These are phyloP conservation scores for Saguinus midas DNA, from an alignment of 2,113 vertebrate species.

Conservation along the genomic window DNA sequence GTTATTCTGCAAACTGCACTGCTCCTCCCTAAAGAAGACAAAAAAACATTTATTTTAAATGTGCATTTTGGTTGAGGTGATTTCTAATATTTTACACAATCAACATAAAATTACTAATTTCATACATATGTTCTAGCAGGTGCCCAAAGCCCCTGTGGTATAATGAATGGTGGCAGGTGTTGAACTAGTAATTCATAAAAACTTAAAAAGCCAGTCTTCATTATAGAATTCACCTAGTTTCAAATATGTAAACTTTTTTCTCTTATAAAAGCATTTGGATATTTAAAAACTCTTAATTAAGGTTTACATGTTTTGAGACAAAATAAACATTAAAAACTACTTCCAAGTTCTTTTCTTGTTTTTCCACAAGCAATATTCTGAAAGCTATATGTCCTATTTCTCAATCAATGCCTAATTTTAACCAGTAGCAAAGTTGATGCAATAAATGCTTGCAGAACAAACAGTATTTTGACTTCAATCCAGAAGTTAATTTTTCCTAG, in stretches of 20 bases:
- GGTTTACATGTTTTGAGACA: background rate
- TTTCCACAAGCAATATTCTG: background rate
- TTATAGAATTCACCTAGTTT: background rate
- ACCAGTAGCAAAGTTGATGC: background rate
- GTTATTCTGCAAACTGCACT: background rate
- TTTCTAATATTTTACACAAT: background rate
- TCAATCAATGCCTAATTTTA: background rate
- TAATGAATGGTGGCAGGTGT: background rate
- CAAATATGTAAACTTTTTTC: background rate
- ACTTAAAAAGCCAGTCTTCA: background rate
- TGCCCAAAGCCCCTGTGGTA: too few species aligned
- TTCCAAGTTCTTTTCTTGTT: background rate
- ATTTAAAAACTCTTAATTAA: background rate
- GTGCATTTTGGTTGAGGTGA: background rate
- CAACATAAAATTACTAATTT: background rate
- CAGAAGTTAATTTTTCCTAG: background rate
- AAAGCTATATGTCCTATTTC: background rate
- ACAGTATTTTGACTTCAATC: background rate
- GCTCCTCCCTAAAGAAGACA: background rate
- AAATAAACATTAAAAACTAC: background rate
- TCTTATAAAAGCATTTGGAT: background rate
- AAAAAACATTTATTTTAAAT: background rate
- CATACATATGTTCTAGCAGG: background rate
- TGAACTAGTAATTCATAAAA: background rate
- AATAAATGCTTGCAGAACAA: background rate